A percentile compares a stretch with the other conserved stretches of the same genome.
Conservation (phyloP, 2,113 vertebrate genomes). For the Hyaena hyaena region DNA sequence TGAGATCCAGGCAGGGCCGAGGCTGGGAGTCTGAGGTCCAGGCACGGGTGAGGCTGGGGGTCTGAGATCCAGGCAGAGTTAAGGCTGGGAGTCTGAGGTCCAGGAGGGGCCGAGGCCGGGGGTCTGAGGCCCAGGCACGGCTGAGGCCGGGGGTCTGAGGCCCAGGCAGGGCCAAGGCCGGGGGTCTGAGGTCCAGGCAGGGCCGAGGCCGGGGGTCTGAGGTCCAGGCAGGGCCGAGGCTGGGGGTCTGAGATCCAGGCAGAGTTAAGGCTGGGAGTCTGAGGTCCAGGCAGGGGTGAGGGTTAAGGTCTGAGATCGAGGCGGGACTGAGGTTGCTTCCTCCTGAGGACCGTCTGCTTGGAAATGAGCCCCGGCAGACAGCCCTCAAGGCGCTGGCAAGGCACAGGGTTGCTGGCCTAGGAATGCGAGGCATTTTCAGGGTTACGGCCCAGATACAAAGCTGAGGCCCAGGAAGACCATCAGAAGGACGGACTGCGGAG, state of each 20-base stretch:
- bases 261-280: too few relatives aligned
- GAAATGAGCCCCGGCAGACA: not conserved
- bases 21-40: too few relatives aligned
- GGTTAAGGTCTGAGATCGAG: too few relatives aligned
- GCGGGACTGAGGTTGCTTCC: too few relatives aligned
- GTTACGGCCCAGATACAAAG: not conserved
- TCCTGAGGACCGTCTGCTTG: not conserved
- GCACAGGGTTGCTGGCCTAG: not conserved
- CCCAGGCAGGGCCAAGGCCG: accelerated
- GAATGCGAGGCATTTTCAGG: accelerated
- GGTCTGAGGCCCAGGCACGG: not conserved
- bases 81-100: not conserved
- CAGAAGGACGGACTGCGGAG: not conserved
- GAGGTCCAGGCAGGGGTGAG: too few relatives aligned
- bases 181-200: too few relatives aligned
- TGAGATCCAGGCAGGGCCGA: too few relatives aligned
- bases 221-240: accelerated
- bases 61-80: not conserved
- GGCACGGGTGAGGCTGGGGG: too few relatives aligned
- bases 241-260: too few relatives aligned
- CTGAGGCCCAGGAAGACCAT: not conserved
- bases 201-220: too few relatives aligned
- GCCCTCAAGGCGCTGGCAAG: not conserved
- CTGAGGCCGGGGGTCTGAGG: too few relatives aligned
- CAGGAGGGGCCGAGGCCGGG: not conserved